Base-by-base conservation (phyloP, 2,888 invertebrate species). In the Seira ritae region DNA sequence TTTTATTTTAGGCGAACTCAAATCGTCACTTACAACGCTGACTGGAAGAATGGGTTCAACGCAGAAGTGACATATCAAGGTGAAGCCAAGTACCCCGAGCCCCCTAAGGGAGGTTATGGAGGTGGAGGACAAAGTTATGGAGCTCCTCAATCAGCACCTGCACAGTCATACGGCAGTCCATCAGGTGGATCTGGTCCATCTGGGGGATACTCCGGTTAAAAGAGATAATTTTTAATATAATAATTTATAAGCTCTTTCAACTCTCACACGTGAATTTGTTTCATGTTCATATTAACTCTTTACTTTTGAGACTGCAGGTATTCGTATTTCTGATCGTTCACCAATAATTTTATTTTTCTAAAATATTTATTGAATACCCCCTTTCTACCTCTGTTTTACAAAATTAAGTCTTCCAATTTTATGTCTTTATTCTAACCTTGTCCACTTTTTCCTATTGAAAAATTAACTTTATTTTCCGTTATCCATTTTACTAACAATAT, bases 41-140 rank as follows among this genome's bases (percentile, higher is more conserved):
- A 88, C 75, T 88, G 88, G 88, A 83, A 87, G 78, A 87, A 88
- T 60, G 88, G 88, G 17, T 88, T 85, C 83, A 87, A 87, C 20
- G 88, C 88, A 46, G 87, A 88, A 76, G 42, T 42, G 6, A 42
- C 42, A 8, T 8, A 42, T 42, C n/a, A 81, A 80, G 87, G 87
- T 60, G 87, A 87, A 72, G 87, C 87, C 20, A 80, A 76, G 50
- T 88, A 87, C 69, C 88, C 86, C 17, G 84, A 84, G 10, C 84
- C 87, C 50, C 71, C 73, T 1, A 82, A 73, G 19, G 79, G 83
- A 3, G 84, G 85, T 17, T 82, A 80, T 60, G 86, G 86, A 23
- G 74, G 69, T 17, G 79, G 84, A 37, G 46, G 69, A 10, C 37
- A 37, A 55, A 62, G 62, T 2, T 86, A 87, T 60, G 86, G 86